phyloP scores from a whole-genome alignment of 2,797 vertebrate species.

The Poecilia gillii region DNA sequence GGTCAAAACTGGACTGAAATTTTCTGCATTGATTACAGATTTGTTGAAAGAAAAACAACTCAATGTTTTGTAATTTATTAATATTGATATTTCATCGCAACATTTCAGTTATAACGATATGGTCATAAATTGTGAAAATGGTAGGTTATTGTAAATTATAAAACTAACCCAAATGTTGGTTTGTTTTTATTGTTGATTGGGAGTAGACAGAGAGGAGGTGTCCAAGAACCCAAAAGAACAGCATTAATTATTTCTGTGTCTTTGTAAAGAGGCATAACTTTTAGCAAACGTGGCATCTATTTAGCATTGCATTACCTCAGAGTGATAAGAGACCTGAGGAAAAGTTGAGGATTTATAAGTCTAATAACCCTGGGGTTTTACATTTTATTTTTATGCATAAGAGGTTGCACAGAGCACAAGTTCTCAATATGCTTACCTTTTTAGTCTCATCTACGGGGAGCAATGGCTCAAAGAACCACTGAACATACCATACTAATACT shows the following conservation, averaged over 20 bases:
- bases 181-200: conserved; percentile 56
- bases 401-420: conserved; percentile 46
- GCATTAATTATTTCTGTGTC: conserved; percentile 15
- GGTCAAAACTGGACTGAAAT: not conserved
- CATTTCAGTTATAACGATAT: no score
- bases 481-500: conserved; percentile 43
- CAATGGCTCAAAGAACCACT: conserved; percentile 36
- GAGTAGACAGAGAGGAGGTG: conserved; percentile 34
- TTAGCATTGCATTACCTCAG: conserved; percentile 1
- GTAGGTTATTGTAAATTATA: conserved; percentile 56
- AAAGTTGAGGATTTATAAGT: conserved; percentile 37
- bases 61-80: no score
- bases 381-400: conserved; percentile 51
- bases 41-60: not conserved
- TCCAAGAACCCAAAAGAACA: conserved; percentile 12
- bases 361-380: conserved; percentile 18
- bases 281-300: not conserved
- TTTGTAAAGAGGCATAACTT: not conserved
- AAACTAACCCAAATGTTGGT: conserved; percentile 50
- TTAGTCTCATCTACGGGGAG: conserved; percentile 31
- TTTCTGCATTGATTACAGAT: not conserved
- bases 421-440: conserved; percentile 34
- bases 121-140: no score
- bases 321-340: conserved; percentile 20
- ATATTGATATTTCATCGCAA: no score